phyloP scores from a whole-genome alignment of 1,140 invertebrate species.

The Zaprionus capensis region DNA sequence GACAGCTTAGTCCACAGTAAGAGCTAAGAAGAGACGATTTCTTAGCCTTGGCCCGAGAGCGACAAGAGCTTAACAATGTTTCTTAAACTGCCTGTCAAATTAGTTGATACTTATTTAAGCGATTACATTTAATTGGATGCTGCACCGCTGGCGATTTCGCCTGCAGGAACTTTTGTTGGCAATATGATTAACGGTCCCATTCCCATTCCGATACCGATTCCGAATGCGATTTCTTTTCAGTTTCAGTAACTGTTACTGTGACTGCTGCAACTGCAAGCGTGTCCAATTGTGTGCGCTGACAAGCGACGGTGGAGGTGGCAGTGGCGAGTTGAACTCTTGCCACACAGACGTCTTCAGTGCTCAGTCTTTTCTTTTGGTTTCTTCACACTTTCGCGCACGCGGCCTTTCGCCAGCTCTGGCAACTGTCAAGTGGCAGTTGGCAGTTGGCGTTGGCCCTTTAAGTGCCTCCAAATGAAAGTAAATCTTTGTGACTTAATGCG shows the following conservation, averaged over 20 bases:
- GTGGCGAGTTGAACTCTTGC: constrained; percentile 6
- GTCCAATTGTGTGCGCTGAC: constrained; percentile 7
- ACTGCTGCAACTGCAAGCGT: not conserved
- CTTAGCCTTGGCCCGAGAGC: not conserved
- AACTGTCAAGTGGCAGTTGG: constrained; percentile 62
- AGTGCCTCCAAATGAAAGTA: constrained; percentile 75
- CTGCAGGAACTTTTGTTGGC: not conserved
- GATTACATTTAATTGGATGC: constrained; percentile 26
- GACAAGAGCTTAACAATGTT: not conserved
- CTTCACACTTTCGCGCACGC: constrained; percentile 10
- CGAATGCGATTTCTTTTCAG: constrained; percentile 26
- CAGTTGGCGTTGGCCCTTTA: constrained; percentile 49
- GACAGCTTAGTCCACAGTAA: not conserved
- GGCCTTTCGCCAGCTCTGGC: not conserved
- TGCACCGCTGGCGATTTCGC: not conserved
- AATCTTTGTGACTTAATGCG: constrained; percentile 63
- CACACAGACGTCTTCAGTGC: not conserved
- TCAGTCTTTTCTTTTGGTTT: constrained; percentile 5
- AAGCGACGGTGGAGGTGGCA: not conserved
- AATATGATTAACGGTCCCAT: constrained; percentile 7
- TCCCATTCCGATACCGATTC: not conserved
- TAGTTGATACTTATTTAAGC: not conserved
- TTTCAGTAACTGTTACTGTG: not conserved
- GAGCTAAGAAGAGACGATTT: not conserved
- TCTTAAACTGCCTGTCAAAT: constrained; percentile 14